Evolutionary conservation across 2,113 vertebrate genomes (phyloP).

Genomic region (Perca fluviatilis): DNA sequence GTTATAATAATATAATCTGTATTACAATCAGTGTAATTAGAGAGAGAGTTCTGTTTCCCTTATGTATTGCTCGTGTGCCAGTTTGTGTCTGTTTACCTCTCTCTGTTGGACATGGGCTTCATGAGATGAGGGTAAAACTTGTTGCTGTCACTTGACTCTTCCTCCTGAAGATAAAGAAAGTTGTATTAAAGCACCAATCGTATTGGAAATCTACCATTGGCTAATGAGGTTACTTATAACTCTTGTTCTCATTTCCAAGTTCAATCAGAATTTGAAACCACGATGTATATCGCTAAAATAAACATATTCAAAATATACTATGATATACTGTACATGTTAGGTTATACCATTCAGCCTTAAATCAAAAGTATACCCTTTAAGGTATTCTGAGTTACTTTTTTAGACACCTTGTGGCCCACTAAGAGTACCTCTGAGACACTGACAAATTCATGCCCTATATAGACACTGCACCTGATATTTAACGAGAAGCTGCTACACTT

Average conservation of each 20-base stretch:
- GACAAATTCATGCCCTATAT: conserved; percentile 59
- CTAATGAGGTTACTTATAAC: not conserved
- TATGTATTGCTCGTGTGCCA: not conserved
- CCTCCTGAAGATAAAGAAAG: conserved; percentile 76
- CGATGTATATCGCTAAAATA: not conserved
- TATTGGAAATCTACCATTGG: not conserved
- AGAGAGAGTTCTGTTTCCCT: not conserved
- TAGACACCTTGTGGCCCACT: conserved; percentile 49
- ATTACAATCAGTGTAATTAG: no score
- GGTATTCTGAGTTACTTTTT: conserved; percentile 46
- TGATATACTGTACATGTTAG: not conserved
- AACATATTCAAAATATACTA: not conserved
- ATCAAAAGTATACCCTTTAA: conserved; percentile 30
- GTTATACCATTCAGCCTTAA: conserved; percentile 17
- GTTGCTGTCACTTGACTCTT: conserved; percentile 89
- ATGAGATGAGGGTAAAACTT: conserved; percentile 93
- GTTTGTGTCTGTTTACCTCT: conserved; percentile 84
- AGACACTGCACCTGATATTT: conserved; percentile 51
- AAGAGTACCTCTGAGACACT: conserved; percentile 60
- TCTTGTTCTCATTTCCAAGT: not conserved
- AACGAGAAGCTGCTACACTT: conserved; percentile 4
- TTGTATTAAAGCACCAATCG: not conserved
- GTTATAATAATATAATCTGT: no score
- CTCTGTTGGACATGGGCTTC: conserved; percentile 99
- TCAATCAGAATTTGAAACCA: not conserved